Percentiles rank a stretch among this genome's conserved stretches.
phyloP scores from a whole-genome alignment of 2,888 invertebrate species.

The Torymus texanus region DNA sequence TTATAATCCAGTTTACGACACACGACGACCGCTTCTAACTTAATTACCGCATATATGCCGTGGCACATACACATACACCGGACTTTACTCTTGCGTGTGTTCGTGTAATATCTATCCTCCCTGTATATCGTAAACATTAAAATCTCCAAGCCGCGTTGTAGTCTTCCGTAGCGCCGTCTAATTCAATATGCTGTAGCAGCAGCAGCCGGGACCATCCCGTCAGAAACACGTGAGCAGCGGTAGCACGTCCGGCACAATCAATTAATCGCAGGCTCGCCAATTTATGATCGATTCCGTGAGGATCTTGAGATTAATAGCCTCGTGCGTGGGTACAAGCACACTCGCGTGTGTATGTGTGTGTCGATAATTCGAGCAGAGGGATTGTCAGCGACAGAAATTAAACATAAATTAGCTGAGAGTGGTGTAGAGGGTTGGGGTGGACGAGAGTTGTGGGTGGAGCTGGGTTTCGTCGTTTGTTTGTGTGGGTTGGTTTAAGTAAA shows the following conservation, averaged over 20 bases:
- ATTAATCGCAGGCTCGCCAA: slow-evolving; percentile 23
- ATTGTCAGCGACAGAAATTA: no score
- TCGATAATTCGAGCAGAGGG: neutral
- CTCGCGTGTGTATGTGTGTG: neutral
- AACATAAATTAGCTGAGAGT: no score
- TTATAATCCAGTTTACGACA: slow-evolving; percentile 35
- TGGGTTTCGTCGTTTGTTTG: no score
- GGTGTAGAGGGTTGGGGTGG: no score
- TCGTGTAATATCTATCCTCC: no score
- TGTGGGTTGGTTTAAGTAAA: no score
- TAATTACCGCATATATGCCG: slow-evolving; percentile 19
- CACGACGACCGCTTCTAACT: neutral
- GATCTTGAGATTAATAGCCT: slow-evolving; percentile 28
- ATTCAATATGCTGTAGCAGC: slow-evolving; percentile 21
- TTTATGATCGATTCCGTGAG: slow-evolving; percentile 30
- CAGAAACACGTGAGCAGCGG: neutral
- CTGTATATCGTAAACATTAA: slow-evolving; percentile 18
- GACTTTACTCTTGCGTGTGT: neutral
- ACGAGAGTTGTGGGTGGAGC: no score
- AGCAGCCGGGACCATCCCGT: neutral
- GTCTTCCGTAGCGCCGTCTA: slow-evolving; percentile 13
- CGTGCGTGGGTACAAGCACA: neutral
- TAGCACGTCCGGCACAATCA: slow-evolving; percentile 3
- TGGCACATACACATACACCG: no score
- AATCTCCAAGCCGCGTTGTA: slow-evolving; percentile 1